A percentile compares a stretch with the other conserved stretches of the same genome.
Conservation (phyloP, 2,888 invertebrate genomes). For the Thysanoteuthis rhombus region DNA sequence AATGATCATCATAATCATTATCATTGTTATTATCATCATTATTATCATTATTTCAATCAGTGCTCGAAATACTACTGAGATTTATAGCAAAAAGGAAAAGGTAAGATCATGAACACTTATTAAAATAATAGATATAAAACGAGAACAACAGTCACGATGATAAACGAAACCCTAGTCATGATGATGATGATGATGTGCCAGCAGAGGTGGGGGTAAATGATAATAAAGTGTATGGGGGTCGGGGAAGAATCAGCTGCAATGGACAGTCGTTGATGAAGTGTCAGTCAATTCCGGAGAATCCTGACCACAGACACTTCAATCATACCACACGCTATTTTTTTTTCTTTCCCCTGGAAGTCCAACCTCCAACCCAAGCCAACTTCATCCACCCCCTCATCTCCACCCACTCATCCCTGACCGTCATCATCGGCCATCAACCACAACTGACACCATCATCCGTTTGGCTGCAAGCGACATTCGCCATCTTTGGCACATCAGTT, state of each 20-base stretch:
- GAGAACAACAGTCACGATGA: too few relatives aligned
- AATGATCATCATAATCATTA: too few relatives aligned
- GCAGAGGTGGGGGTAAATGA: background rate
- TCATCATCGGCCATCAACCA: background rate
- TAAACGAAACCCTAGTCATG: background rate
- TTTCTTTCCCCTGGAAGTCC: too few relatives aligned
- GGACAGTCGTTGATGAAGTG: background rate
- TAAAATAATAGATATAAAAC: too few relatives aligned
- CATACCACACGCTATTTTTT: background rate
- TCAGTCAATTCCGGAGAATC: background rate
- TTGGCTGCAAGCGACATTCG: background rate
- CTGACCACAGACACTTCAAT: constrained; percentile 12
- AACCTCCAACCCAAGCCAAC: background rate
- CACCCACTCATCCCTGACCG: background rate
- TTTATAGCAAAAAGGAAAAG: too few relatives aligned
- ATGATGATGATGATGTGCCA: background rate
- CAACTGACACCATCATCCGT: background rate
- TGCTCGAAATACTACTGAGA: too few relatives aligned
- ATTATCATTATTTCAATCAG: too few relatives aligned
- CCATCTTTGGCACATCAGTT: constrained; percentile 12
- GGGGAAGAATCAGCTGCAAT: background rate
- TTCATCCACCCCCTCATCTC: background rate
- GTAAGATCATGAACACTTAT: too few relatives aligned
- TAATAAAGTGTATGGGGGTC: background rate
- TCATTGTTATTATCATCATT: too few relatives aligned